phyloP scores from a whole-genome alignment of 1,140 invertebrate genomes.

The Heliconius eleuchia region DNA sequence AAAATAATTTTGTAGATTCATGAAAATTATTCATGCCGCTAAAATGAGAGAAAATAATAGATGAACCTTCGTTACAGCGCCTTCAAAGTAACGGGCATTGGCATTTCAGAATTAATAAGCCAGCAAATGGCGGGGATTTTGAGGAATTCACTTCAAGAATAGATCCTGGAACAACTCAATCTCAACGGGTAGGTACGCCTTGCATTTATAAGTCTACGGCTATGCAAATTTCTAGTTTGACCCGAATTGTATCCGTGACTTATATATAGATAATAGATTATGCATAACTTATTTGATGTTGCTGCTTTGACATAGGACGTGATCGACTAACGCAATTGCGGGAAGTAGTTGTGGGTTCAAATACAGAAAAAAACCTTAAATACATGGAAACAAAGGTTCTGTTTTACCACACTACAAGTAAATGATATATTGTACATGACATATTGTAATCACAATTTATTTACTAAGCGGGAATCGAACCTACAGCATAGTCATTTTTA shows the following conservation, averaged over 20 bases:
- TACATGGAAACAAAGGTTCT: too few relatives aligned
- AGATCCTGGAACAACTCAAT: conserved; percentile 35
- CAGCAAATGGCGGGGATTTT: conserved; percentile 50
- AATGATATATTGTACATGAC: too few relatives aligned
- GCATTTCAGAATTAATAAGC: conserved; percentile 67
- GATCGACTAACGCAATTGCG: background rate
- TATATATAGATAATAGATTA: background rate
- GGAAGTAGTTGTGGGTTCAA: too few relatives aligned
- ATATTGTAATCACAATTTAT: too few relatives aligned
- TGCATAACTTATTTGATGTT: background rate
- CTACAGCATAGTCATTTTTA: too few relatives aligned
- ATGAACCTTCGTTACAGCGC: conserved; percentile 54
- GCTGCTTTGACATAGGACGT: background rate
- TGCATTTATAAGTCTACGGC: conserved; percentile 25
- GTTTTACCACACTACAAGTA: too few relatives aligned
- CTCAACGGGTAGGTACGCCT: conserved; percentile 19
- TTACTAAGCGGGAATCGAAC: too few relatives aligned
- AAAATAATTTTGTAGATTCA: background rate
- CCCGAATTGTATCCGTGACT: conserved; percentile 8
- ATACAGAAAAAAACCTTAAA: too few relatives aligned
- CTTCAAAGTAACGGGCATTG: conserved; percentile 51
- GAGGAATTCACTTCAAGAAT: conserved; percentile 58
- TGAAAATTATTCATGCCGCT: conserved; percentile 44
- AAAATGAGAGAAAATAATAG: conserved; percentile 51
- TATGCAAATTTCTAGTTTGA: conserved; percentile 27